Evolutionary conservation across 2,888 invertebrate genomes (phyloP), one percentile per base, ranked within the genome.

Genomic region (Erannis defoliaria): DNA sequence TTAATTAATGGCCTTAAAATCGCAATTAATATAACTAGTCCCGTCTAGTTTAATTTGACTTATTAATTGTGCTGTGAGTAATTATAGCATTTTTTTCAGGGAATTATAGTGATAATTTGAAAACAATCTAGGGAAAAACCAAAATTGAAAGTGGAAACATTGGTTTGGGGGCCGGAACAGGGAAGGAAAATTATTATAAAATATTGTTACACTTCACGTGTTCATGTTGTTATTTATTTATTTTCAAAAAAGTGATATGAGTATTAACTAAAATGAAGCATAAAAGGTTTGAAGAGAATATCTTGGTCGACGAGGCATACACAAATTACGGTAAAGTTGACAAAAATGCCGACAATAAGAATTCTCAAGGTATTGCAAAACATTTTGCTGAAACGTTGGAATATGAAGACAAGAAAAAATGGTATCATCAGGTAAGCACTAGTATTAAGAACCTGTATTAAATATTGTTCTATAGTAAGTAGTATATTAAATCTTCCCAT

Each of bases 391-490:
- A 93, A 76, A 89, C 85, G 53, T 82, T 93, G 29, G 93, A 93
- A 70, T 91, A 89, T 76, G 91, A 89, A 40, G 94, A 93, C 48
- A 89, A 90, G 66, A 93, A 93, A 80, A 95, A 96, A 78, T 96
- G 96, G 96, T 95, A 94, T 77, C 93, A 95, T 64, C 94, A 95
- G 85, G 94, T 94, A 89, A 77, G 31, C 19, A 26, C 68, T 66
- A 45, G 51, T 29, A 26, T 48, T 42, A 18, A 23, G 19, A 40
- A 12, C 6, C 2, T 31, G 18, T 19, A 31, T 1, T 12, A 12
- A 33, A 40, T 14, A 12, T 8, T 6, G 10, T 6, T 48, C 12
- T 12, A 14, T 35, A 45, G 26, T 46, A 23, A n/a, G 26, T 46
- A 23, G 6, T 31, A 1, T 31, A 5, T 35, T 2, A 29, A 10